A percentile compares a stretch with the other conserved stretches of the same genome.
Conservation (phyloP, 2,113 vertebrate genomes). For the Psittacara wagleri region DNA sequence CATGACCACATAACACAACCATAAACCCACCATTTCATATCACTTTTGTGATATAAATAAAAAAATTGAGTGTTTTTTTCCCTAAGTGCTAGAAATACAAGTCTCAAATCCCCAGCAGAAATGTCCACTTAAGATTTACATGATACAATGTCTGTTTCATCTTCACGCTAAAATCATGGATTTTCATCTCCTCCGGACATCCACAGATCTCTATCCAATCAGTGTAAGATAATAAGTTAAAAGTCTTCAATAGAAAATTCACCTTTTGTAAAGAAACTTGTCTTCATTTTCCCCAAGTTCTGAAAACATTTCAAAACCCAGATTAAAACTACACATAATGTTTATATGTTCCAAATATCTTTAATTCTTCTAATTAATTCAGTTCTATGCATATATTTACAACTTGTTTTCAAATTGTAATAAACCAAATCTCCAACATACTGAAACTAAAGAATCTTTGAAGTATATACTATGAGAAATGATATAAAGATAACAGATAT, state of each 20-base stretch:
- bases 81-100: not conserved
- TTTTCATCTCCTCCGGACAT: not conserved
- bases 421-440: not conserved
- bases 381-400: not conserved
- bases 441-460: conserved; percentile 19
- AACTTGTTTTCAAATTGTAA: not conserved
- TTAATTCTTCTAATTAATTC: not conserved
- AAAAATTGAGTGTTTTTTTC: not conserved
- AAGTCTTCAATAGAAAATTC: not conserved
- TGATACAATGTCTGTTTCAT: not conserved
- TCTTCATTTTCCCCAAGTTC: not conserved
- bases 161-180: not conserved
- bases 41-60: not conserved
- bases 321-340: not conserved
- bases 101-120: not conserved
- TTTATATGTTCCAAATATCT: not conserved
- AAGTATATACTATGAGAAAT: conserved; percentile 23
- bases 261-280: not conserved
- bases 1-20: not conserved
- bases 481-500: conserved; percentile 2
- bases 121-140: not conserved
- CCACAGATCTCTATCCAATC: not conserved
- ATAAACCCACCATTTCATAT: not conserved
- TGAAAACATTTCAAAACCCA: not conserved
- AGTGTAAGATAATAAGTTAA: not conserved